These are phyloP conservation scores for Bellardia bayeri DNA, from an alignment of 2,888 invertebrate genomes.

Conservation along the genomic window DNA sequence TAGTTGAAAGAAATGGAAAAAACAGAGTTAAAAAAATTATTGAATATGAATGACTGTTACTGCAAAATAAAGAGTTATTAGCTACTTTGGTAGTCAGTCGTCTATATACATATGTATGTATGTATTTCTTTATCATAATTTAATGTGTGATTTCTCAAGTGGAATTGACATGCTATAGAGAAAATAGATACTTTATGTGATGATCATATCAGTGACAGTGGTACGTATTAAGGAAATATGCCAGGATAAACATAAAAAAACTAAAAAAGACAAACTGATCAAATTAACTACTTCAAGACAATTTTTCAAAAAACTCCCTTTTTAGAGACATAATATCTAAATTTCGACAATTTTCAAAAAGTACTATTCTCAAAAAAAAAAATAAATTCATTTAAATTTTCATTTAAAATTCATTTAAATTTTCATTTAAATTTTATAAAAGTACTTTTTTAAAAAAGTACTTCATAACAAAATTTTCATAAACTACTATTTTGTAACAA, in stretches of 20 bases:
- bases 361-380: no score
- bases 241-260: background rate
- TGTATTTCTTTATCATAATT: constrained; percentile 34
- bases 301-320: no score
- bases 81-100: constrained; percentile 33
- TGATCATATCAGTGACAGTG: constrained; percentile 43
- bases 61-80: constrained; percentile 29
- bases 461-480: no score
- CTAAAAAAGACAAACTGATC: no score
- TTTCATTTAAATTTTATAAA: no score
- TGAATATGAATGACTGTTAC: constrained; percentile 54
- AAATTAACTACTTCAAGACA: no score
- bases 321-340: no score
- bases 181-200: constrained; percentile 41
- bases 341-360: no score
- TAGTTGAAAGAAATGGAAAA: constrained; percentile 28
- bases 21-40: constrained; percentile 32
- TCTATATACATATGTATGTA: constrained; percentile 1
- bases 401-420: no score
- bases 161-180: constrained; percentile 69
- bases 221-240: background rate
- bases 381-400: no score
- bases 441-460: no score
- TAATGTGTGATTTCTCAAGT: constrained; percentile 70
- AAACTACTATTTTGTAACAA: no score